Evolutionary conservation across 1,140 invertebrate species (phyloP), one percentile per base, ranked within the genome.

Genomic region (Trypoxylus dichotomus): DNA sequence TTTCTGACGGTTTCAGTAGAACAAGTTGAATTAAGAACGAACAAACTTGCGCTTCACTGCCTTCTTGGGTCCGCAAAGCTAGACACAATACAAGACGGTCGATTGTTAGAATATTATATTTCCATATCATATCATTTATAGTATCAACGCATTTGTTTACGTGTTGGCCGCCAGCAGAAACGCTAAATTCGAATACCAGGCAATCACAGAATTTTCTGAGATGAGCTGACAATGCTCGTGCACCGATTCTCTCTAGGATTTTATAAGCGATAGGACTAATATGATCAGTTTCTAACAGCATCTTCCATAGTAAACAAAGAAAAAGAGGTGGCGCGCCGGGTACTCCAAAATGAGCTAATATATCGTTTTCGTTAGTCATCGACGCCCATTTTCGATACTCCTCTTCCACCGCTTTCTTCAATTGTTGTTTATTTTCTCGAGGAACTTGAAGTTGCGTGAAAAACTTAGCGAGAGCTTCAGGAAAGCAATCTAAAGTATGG

Each of bases 121-220:
- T 97, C 97, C 97, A 99, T 71, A 98, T 97, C 90, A 99, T 95
- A 81, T 97, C 94, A 85, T 97, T 98, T 68, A 98, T 93, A 0
- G 96, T 96, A 82, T 98, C 97, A 1, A 98, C 95, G 82, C 94
- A 96, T 85, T 97, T 97, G 83, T 95, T 95, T 6, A 97, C 95
- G 83, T 95, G 93, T 75, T 92, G 90, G 1, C 94, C 94, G 77
- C 93, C 94, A 3, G 93, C 92, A 15, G 92, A 94, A 82, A 93
- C 95, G 0, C 94, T 93, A 84, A 98, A 96, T 85, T 98, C 96
- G 84, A 93, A 95, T 0, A 98, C 95, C 0, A 98, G 87, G 86
- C 96, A 98, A 87, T 99, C 97, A 84, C 96, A 97, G 85, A 98
- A 97, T 82, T 97, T 98, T 15, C 97, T 88, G 21, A 98, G 86